Evolutionary conservation across 2,888 invertebrate genomes (phyloP).

Genomic region (Apotomis betuletana): DNA sequence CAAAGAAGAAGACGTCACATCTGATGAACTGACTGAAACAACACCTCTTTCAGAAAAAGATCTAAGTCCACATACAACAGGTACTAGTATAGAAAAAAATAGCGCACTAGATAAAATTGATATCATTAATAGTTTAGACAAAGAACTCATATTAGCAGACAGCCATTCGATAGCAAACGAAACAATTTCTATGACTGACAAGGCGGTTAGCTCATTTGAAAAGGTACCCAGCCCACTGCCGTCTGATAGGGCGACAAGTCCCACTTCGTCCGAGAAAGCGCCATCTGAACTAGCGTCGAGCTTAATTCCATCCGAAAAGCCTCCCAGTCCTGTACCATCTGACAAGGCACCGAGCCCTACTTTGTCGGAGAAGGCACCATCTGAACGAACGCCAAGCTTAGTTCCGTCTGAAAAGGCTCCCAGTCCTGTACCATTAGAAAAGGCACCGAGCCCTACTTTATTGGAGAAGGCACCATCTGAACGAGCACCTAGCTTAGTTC

Average conservation of each 20-base stretch:
- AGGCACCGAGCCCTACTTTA: background rate
- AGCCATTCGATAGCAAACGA: background rate
- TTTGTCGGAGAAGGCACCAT: background rate
- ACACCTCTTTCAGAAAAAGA: slow-evolving; percentile 23
- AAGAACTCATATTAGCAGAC: slow-evolving; percentile 11
- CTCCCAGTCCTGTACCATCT: slow-evolving; percentile 1
- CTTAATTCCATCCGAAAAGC: background rate
- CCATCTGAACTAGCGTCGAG: background rate
- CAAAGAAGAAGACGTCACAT: slow-evolving; percentile 24
- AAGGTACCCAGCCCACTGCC: slow-evolving; percentile 19
- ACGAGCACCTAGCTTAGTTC: slow-evolving; percentile 35
- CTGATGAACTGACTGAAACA: slow-evolving; percentile 22
- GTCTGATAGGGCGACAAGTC: slow-evolving; percentile 5
- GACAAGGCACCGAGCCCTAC: background rate
- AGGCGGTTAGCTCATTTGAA: slow-evolving; percentile 4
- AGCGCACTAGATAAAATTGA: background rate
- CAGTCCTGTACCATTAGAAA: background rate
- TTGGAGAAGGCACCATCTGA: background rate
- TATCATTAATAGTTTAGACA: slow-evolving; percentile 4
- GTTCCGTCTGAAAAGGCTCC: slow-evolving; percentile 14
- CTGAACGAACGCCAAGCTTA: no score
- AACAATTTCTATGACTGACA: background rate
- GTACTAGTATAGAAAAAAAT: background rate
- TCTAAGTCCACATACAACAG: background rate
- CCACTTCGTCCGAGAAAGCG: no score